phyloP scores from a whole-genome alignment of 2,113 vertebrate genomes.

The Ploceus nigricollis region DNA sequence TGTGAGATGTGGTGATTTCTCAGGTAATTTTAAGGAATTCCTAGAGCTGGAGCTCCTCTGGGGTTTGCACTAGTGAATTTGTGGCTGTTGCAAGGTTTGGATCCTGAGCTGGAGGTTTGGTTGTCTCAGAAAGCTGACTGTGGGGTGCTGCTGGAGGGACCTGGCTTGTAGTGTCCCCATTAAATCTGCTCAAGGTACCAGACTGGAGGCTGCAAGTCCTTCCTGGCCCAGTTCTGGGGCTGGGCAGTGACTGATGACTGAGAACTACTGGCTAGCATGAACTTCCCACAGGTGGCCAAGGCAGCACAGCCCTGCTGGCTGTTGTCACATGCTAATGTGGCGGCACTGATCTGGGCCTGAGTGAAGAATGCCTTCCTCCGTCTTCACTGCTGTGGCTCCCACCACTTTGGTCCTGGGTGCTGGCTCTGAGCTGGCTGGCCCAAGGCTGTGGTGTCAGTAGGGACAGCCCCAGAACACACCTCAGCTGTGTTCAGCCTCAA shows the following conservation, averaged over 20 bases:
- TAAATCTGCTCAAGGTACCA: neutral
- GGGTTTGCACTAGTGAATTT: neutral
- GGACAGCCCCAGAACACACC: neutral
- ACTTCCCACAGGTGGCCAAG: neutral
- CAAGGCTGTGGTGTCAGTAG: neutral
- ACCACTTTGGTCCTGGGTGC: neutral
- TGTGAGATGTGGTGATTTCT: fast-evolving
- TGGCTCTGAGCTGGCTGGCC: neutral
- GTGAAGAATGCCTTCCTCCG: fast-evolving
- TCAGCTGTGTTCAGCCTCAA: fast-evolving
- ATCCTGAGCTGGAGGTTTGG: neutral
- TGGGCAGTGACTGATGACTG: fast-evolving
- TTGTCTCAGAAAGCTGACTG: neutral
- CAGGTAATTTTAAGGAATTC: neutral
- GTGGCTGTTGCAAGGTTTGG: neutral
- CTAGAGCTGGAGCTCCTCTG: neutral
- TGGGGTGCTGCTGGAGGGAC: neutral
- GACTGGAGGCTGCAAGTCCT: neutral
- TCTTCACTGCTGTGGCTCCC: neutral
- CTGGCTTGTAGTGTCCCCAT: neutral
- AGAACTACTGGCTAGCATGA: fast-evolving
- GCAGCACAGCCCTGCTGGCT: neutral
- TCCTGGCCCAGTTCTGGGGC: neutral
- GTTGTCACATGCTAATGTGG: fast-evolving
- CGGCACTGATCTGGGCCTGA: neutral